Evolutionary conservation across 2,797 vertebrate species (phyloP).

Genomic region (Enteromius fasciolatus): DNA sequence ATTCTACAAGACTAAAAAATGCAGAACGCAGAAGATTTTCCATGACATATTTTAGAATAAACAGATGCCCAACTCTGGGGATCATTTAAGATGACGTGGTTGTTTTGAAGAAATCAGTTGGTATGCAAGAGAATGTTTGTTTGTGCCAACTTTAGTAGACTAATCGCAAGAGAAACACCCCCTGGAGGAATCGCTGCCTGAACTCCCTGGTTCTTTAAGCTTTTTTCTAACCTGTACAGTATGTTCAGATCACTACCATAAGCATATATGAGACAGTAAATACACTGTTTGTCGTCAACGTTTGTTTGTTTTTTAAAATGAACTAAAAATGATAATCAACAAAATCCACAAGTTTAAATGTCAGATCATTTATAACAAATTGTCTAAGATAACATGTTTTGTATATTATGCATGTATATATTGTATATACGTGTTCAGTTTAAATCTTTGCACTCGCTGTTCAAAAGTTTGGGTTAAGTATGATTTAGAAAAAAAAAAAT

Average conservation of each 20-base stretch:
- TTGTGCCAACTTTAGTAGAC: constrained; percentile 21
- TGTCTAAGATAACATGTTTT: not conserved
- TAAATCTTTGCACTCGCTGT: not conserved
- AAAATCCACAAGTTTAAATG: not conserved
- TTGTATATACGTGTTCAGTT: not conserved
- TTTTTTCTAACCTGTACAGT: not conserved
- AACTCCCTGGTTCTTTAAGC: not conserved
- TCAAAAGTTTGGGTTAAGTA: not conserved
- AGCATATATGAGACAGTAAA: not conserved
- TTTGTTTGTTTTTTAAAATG: not conserved
- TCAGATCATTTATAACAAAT: not conserved
- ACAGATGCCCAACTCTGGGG: not conserved
- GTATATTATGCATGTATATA: not conserved
- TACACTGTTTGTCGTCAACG: not conserved
- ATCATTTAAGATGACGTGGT: constrained; percentile 14
- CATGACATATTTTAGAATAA: constrained; percentile 2
- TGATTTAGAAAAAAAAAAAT: not conserved
- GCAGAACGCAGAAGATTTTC: constrained; percentile 1
- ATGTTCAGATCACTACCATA: not conserved
- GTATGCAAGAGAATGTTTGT: constrained; percentile 16
- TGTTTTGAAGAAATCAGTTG: not conserved
- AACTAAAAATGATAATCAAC: not conserved
- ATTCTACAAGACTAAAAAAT: not conserved
- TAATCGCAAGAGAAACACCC: constrained; percentile 13
- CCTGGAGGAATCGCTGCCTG: not conserved